phyloP scores from a whole-genome alignment of 2,888 invertebrate genomes.

The Eumacrocentrus americanus region DNA sequence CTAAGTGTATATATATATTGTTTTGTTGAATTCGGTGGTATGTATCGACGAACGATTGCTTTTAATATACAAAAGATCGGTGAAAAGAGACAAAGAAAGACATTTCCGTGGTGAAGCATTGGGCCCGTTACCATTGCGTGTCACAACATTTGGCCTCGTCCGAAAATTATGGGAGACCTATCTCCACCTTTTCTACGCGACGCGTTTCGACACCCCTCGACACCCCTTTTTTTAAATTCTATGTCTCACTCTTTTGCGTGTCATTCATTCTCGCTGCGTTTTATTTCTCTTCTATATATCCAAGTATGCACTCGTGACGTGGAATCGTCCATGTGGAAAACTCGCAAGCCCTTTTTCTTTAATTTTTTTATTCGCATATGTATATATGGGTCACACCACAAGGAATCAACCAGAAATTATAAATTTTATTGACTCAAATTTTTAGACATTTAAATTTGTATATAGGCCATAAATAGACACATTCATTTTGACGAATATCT shows the following conservation, averaged over 20 bases:
- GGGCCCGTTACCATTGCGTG: constrained; percentile 40
- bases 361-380: background rate
- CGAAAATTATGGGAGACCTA: constrained; percentile 47
- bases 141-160: constrained; percentile 59
- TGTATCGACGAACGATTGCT: too few species aligned
- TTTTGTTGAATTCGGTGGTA: too few species aligned
- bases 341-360: constrained; percentile 10
- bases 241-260: background rate
- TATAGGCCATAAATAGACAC: too few species aligned
- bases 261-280: constrained; percentile 8
- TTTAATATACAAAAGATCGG: too few species aligned
- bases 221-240: constrained; percentile 22
- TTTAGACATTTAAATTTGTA: constrained; percentile 14
- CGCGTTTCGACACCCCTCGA: constrained; percentile 32
- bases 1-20: too few species aligned
- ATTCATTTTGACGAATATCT: too few species aligned
- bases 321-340: constrained; percentile 26
- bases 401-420: constrained; percentile 30
- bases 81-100: constrained; percentile 28
- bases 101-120: constrained; percentile 16
- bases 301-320: constrained; percentile 15
- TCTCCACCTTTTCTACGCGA: constrained; percentile 40
- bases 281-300: constrained; percentile 13
- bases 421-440: constrained; percentile 28
- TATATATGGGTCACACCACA: background rate